phyloP scores from a whole-genome alignment of 2,113 vertebrate species.

The human (Homo sapiens) region GRCh38 chr19:53965001-53965500 shows the following conservation, averaged over 20 bases:
- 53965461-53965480: neutral
- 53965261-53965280: neutral
- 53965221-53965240: constrained; percentile 8
- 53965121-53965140: neutral
- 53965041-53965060: neutral
- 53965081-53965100: neutral
- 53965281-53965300: neutral
- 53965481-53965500: neutral
- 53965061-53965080: neutral
- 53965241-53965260: neutral
- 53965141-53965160: neutral
- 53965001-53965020: neutral
- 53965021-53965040: neutral
- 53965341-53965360: neutral
- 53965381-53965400: neutral
- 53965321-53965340: fast-evolving
- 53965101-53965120: neutral
- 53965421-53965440: neutral
- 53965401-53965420: fast-evolving
- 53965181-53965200: neutral
- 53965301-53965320: neutral
- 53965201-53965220: neutral
- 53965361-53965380: neutral
- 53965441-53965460: neutral
- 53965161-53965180: neutral